Percentiles rank a stretch among this genome's conserved stretches.
Conservation (phyloP, 1,140 invertebrate genomes). For the Drosophila azteca region DNA sequence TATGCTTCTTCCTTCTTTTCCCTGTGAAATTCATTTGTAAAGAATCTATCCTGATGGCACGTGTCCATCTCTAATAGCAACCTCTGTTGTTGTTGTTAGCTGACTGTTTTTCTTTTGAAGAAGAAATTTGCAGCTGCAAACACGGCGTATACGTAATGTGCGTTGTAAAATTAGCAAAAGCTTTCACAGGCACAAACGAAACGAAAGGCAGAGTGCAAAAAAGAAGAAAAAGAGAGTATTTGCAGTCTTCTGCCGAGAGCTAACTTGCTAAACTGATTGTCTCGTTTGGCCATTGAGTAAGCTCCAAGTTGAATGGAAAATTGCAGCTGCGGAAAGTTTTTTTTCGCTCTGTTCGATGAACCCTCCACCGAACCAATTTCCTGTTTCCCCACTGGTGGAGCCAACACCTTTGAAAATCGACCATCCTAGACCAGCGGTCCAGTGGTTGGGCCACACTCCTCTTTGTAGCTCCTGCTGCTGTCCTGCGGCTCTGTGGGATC, state of each 20-base stretch:
- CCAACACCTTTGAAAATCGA: no score
- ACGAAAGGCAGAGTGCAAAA: not conserved
- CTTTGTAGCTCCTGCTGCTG: no score
- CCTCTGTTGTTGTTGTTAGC: not conserved
- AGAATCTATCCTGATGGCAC: no score
- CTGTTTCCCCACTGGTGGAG: no score
- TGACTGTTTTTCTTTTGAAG: not conserved
- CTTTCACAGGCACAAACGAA: slow-evolving; percentile 17
- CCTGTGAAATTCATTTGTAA: no score
- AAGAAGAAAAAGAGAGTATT: slow-evolving; percentile 2
- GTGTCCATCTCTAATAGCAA: not conserved
- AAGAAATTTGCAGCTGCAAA: slow-evolving; percentile 2
- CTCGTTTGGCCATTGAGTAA: slow-evolving; percentile 19
- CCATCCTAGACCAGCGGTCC: no score
- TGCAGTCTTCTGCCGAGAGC: slow-evolving; percentile 22
- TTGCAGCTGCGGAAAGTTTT: slow-evolving; percentile 47
- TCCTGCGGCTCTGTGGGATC: no score
- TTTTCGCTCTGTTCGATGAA: slow-evolving; percentile 31
- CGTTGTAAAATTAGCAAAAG: slow-evolving; percentile 48
- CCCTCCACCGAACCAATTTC: slow-evolving; percentile 4
- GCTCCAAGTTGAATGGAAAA: slow-evolving; percentile 63
- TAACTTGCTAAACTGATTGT: slow-evolving; percentile 42
- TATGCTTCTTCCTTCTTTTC: no score
- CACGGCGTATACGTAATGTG: slow-evolving; percentile 56
- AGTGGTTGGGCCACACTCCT: no score